A percentile compares a stretch with the other conserved stretches of the same genome.
These are phyloP conservation scores for Muraenolepis orangiensis DNA, from an alignment of 2,797 vertebrate genomes.

Conservation along the genomic window DNA sequence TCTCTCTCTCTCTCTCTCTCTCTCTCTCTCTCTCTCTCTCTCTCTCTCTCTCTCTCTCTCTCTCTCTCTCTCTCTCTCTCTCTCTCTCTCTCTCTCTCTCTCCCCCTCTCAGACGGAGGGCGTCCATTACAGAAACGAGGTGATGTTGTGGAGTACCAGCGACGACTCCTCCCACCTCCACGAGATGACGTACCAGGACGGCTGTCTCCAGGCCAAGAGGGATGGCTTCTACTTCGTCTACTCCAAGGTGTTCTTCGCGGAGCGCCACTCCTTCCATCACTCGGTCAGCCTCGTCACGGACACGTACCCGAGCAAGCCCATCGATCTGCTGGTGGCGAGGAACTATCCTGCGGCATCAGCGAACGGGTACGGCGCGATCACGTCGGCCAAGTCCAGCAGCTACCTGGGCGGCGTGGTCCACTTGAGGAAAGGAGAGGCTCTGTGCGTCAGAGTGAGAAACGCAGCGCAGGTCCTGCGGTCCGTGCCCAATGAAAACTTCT, in stretches of 20 bases:
- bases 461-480: conserved; percentile 26
- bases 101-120: conserved; percentile 41
- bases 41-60: too few relatives aligned
- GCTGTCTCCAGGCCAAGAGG: conserved; percentile 48
- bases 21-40: too few relatives aligned
- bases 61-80: too few relatives aligned
- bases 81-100: background rate
- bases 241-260: conserved; percentile 65
- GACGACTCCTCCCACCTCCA: conserved; percentile 36
- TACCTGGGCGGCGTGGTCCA: conserved; percentile 71
- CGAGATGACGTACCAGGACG: conserved; percentile 48
- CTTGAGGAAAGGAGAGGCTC: conserved; percentile 45
- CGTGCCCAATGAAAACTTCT: conserved; percentile 53
- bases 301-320: background rate
- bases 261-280: conserved; percentile 35
- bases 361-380: too few relatives aligned
- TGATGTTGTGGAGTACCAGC: conserved; percentile 56
- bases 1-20: too few relatives aligned
- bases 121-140: background rate
- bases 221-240: conserved; percentile 74
- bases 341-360: background rate
- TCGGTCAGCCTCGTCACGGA: conserved; percentile 28
- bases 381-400: conserved; percentile 46
- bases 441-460: conserved; percentile 64
- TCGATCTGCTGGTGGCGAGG: conserved; percentile 56